These are phyloP conservation scores for Thinocorus orbignyianus DNA, from an alignment of 2,113 vertebrate species.

Conservation along the genomic window DNA sequence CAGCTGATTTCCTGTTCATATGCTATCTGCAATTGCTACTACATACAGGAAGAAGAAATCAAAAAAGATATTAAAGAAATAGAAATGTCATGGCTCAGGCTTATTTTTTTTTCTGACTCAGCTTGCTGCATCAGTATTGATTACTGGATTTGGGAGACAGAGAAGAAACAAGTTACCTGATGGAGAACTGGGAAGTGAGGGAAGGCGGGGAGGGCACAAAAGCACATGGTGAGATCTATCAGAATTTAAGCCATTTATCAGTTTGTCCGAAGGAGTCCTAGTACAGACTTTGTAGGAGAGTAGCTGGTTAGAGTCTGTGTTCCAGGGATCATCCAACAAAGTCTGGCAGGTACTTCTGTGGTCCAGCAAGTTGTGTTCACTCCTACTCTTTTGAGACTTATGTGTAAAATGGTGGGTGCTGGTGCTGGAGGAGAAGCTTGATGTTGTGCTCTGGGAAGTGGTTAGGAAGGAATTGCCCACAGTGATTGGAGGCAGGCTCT, in stretches of 20 bases:
- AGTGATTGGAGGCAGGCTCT: conserved; percentile 84
- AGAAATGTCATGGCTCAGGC: neutral
- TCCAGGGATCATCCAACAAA: conserved; percentile 71
- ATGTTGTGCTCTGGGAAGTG: conserved; percentile 42
- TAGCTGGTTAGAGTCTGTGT: conserved; percentile 65
- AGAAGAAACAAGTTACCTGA: conserved; percentile 75
- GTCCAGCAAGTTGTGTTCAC: conserved; percentile 81
- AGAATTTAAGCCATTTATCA: conserved; percentile 69
- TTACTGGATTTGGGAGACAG: neutral
- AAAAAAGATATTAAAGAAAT: neutral
- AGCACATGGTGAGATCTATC: conserved; percentile 61
- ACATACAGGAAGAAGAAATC: neutral
- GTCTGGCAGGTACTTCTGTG: conserved; percentile 67
- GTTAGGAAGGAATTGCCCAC: conserved; percentile 72
- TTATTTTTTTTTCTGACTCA: neutral
- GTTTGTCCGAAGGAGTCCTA: conserved; percentile 70
- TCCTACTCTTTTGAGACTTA: conserved; percentile 80
- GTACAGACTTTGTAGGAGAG: conserved; percentile 74
- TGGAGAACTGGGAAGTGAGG: conserved; percentile 73
- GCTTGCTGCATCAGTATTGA: neutral
- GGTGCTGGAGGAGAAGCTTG: conserved; percentile 47
- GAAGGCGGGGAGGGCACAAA: conserved; percentile 72
- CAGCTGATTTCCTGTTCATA: neutral
- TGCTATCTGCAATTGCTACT: neutral
- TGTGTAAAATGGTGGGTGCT: conserved; percentile 60